phyloP scores from a whole-genome alignment of 2,113 vertebrate species.

The Gorsachius goisagi region DNA sequence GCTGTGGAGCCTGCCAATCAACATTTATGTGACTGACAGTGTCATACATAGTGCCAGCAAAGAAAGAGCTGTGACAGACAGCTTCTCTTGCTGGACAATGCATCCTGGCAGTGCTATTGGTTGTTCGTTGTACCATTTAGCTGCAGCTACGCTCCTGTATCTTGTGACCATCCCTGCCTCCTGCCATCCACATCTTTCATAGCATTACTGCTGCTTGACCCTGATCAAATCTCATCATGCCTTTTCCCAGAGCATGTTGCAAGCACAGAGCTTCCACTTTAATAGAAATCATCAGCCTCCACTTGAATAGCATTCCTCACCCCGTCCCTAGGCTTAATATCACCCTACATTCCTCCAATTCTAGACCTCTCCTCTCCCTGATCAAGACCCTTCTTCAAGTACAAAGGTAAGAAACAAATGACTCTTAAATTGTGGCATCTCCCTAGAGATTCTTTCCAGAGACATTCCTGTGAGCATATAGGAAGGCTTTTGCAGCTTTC shows the following conservation, averaged over 20 bases:
- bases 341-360: not conserved
- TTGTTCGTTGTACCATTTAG: not conserved
- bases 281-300: not conserved
- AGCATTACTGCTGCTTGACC: not conserved
- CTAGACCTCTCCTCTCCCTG: not conserved
- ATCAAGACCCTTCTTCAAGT: not conserved
- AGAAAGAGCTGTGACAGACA: not conserved
- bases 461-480: not conserved
- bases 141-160: not conserved
- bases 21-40: accelerated
- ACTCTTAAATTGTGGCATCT: not conserved
- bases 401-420: not conserved
- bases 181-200: not conserved
- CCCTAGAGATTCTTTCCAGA: not conserved
- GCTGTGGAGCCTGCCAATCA: not conserved
- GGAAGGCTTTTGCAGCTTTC: not conserved
- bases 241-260: not conserved
- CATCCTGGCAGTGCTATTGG: not conserved
- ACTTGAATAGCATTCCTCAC: not conserved
- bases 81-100: not conserved
- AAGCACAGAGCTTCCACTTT: not conserved
- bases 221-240: not conserved
- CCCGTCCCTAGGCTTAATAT: not conserved
- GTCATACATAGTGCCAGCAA: not conserved
- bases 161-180: not conserved